phyloP scores from a whole-genome alignment of 92 coral and sea anemone species.

The Isaurus tuberculatus region DNA sequence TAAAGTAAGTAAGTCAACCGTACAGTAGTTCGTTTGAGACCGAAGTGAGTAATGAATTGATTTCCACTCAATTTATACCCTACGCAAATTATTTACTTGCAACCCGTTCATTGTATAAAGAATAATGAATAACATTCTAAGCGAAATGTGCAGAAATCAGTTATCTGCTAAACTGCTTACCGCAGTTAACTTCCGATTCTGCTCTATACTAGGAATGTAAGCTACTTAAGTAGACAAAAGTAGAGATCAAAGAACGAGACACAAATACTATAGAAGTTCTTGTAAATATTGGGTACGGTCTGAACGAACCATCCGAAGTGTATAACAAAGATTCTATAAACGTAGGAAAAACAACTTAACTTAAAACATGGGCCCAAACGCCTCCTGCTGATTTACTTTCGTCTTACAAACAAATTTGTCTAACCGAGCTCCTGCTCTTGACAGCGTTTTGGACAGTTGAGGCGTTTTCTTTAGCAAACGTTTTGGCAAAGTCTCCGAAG shows the following conservation, averaged over 20 bases:
- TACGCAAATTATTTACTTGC: not conserved
- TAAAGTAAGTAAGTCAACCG: conserved; percentile 30
- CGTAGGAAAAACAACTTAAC: conserved; percentile 39
- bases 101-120: too few relatives aligned
- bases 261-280: conserved; percentile 8
- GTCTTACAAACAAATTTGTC: conserved; percentile 32
- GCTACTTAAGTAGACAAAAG: not conserved
- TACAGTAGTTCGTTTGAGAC: too few relatives aligned
- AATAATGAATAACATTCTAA: too few relatives aligned
- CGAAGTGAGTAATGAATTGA: not conserved
- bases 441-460: conserved; percentile 37
- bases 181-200: not conserved
- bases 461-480: conserved; percentile 31
- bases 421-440: conserved; percentile 28
- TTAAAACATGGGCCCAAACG: conserved; percentile 21
- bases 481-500: conserved; percentile 43
- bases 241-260: conserved; percentile 22
- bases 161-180: too few relatives aligned
- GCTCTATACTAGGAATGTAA: too few relatives aligned
- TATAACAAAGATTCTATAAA: conserved; percentile 24
- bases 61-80: not conserved
- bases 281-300: conserved; percentile 32
- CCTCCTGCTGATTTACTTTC: conserved; percentile 38
- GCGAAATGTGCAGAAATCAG: too few relatives aligned
- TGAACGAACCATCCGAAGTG: conserved; percentile 33